Evolutionary conservation across 2,113 vertebrate species (phyloP), one percentile per base, ranked within the genome.

Genomic region (Muscicapa adusta): DNA sequence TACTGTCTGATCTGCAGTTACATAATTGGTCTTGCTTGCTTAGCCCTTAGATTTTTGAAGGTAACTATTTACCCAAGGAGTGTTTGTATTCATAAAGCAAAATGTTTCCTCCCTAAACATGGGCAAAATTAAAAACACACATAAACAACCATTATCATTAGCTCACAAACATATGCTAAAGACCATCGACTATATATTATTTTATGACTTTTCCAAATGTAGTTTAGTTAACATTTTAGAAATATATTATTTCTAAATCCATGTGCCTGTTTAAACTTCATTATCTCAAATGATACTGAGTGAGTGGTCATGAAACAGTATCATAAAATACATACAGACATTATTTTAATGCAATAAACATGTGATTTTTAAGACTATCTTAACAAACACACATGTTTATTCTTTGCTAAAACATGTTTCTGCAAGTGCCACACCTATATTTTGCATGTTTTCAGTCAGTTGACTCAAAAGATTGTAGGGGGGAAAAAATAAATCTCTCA

Each of bases 311-410:
- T 99, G 98, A 99, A 98, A 98, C 99, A 99, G 99, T 99, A 99
- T 99, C 99, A 99, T 99, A 98, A 99, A 98, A 99, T 99, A 99
- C 99, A 99, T 99, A 99, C 98, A 98, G 99, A 99, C 99, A 99
- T 99, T 99, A 98, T 99, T 99, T 98, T 99, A 99, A 98, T 99
- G 98, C 99, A 99, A 99, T 99, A 99, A 99, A 99, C 99, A 99
- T 99, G 99, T 99, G 99, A 98, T 99, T 99, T 99, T 99, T 98
- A 98, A 99, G 99, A 97, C 88, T 97, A 96, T 99, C 98, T 99
- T 98, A 98, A 99, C 97, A 99, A 99, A 99, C 99, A 97, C 98
- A 99, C 99, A 99, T 99, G 99, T 99, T 99, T 99, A 99, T 99
- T 99, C 98, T 99, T 99, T 98, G 99, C 99, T 99, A 98, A 99